Evolutionary conservation across 2,888 invertebrate species (phyloP), one percentile per base, ranked within the genome.

Genomic region (Formica aserva): DNA sequence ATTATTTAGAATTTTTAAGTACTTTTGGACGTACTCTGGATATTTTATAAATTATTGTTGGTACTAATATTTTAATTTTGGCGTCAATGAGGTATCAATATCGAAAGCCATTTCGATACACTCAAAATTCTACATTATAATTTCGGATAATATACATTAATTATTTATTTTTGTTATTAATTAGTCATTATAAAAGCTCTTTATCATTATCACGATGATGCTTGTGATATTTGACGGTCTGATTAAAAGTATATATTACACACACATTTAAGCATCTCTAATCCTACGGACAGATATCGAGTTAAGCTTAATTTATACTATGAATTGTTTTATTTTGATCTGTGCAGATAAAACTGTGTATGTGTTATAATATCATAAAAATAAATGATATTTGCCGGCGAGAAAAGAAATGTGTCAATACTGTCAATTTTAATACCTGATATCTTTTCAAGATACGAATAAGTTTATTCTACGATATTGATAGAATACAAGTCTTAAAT

Each of bases 381-480:
- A 15, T 15, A 9, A 3, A 11, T 38, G n/a, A 57, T n/a, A 29
- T 22, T 57, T 78, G 38, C 57, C 22, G 11, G n/a, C 18, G 1
- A 71, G 11, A 22, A 76, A 72, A 15, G 38, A 71, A 66, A 67
- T n/a, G 26, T 48, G 18, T 48, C 35, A 77, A 55, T 18, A 77
- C 4, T 74, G 6, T 48, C 6, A 41, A 78, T 78, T 72, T 69
- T 15, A 69, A 71, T 32, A 69, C 1, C 4, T 71, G 9, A 35
- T 77, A 15, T 1, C 9, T 26, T 29, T 8, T 55, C 9, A 32
- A n/a, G 26, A 29, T 38, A 32, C 5, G 26, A n/a, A 15, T 35
- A 69, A 69, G 26, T 18, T 77, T n/a, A 29, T 8, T 38, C 5
- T 32, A 22, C 15, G 38, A 76, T 8, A 35, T 35, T 69, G 1